Percentiles rank a stretch among this genome's conserved stretches.
phyloP scores from a whole-genome alignment of 2,888 invertebrate genomes.

The Microchrysa polita region DNA sequence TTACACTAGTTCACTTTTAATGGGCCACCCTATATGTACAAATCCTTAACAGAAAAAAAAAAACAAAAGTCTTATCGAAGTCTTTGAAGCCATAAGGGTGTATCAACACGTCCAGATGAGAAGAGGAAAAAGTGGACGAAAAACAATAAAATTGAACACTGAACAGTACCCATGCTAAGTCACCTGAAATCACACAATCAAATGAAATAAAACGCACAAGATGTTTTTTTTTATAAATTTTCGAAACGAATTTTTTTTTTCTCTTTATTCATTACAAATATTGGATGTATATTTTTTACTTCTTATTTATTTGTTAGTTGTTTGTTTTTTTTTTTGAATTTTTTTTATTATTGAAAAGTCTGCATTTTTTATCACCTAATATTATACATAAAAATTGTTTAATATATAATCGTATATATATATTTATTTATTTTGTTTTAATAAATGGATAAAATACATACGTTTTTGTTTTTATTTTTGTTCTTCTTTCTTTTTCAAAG shows the following conservation, averaged over 20 bases:
- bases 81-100: too few species aligned
- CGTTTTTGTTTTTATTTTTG: conserved; percentile 43
- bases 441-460: conserved; percentile 48
- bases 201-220: conserved; percentile 11
- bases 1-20: too few species aligned
- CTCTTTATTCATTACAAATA: conserved; percentile 12
- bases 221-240: conserved; percentile 5
- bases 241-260: conserved; percentile 20
- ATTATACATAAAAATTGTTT: conserved; percentile 42
- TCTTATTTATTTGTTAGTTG: too few species aligned
- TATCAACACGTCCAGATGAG: too few species aligned
- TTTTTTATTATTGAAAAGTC: conserved; percentile 46
- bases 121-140: too few species aligned
- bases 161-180: too few species aligned
- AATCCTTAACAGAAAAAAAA: too few species aligned
- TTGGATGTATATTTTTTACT: conserved; percentile 1
- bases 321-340: too few species aligned
- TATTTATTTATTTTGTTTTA: conserved; percentile 40
- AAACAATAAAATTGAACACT: too few species aligned
- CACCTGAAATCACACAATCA: too few species aligned
- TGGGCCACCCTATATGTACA: too few species aligned
- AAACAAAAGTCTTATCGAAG: too few species aligned
- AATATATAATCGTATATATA: conserved; percentile 5
- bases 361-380: conserved; percentile 47
- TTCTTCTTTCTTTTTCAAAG: background rate